Evolutionary conservation across 1,140 invertebrate species (phyloP).

Genomic region (roundworm (Caenorhabditis elegans)): DNA sequence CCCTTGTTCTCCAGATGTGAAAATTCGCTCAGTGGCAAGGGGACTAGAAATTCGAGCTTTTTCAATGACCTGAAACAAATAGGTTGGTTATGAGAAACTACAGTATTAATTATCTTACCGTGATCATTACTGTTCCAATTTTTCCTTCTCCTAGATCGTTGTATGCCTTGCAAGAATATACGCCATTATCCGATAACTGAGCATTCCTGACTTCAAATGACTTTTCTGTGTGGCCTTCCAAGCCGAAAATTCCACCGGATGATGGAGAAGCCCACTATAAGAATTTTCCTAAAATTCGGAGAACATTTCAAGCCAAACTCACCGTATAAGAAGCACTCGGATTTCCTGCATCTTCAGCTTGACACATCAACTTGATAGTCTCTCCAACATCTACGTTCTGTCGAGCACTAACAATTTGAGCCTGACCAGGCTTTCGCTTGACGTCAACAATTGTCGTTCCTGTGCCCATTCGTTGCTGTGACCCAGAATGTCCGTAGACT

Average conservation of each 20-base stretch:
- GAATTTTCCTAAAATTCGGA: neutral
- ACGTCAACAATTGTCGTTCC: conserved; percentile 38
- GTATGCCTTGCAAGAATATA: conserved; percentile 33
- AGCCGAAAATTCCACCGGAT: conserved; percentile 40
- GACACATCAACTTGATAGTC: conserved; percentile 30
- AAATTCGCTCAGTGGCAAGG: conserved; percentile 31
- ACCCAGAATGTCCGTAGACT: conserved; percentile 36
- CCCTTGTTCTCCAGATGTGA: conserved; percentile 26
- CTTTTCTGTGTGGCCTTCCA: conserved; percentile 17
- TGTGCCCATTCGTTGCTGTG: conserved; percentile 33
- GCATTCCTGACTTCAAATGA: conserved; percentile 32
- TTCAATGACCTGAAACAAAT: conserved; percentile 37
- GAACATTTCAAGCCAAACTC: neutral
- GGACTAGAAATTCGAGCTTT: conserved; percentile 32
- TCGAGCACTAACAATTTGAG: conserved; percentile 1
- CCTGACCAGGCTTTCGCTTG: conserved; percentile 35
- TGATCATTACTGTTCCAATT: neutral
- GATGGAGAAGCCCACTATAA: conserved; percentile 39
- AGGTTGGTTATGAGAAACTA: neutral
- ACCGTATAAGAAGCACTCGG: conserved; percentile 32
- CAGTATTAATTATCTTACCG: neutral
- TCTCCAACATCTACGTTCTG: conserved; percentile 36
- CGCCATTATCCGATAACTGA: conserved; percentile 44
- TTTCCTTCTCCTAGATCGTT: conserved; percentile 44
- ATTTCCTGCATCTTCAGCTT: conserved; percentile 31